Evolutionary conservation across 2,113 vertebrate species (phyloP), one percentile per base, ranked within the genome.

Genomic region (Carollia perspicillata): DNA sequence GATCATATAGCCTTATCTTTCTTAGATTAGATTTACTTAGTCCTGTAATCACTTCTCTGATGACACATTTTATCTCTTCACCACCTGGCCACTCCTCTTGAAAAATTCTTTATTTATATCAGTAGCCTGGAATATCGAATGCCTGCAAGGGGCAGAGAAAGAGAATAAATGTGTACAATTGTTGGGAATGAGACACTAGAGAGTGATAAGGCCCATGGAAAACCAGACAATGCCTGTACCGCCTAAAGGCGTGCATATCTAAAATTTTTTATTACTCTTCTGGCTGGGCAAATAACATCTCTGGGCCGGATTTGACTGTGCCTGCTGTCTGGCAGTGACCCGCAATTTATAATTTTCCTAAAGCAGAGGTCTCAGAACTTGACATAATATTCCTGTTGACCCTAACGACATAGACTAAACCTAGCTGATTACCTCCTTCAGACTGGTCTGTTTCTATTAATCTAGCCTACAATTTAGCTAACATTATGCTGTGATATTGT

Each of bases 111-210:
- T 84, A 74, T 60, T 89, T 63, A 13, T 23, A 44, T 86, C 30
- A 55, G 26, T 86, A 28, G 11, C 51, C 2, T 80, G 42, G 90
- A 94, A 93, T 94, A 63, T 63, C 49, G 79, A 84, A 75, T 69
- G 7, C 11, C 22, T 84, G 18, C 2, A 22, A 51, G 53, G 35
- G 11, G 0, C 42, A 40, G 12, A 20, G 23, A 65, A 44, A 69
- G 13, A 69, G 13, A 85, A 71, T 33, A 80, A 74, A 58, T 71
- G 17, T 47, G n/a, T 77, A 2, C 0, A 18, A 5, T 35, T 37
- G 2, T 10, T 71, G 51, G 5, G 11, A 44, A 79, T 40, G 35
- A 89, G n/a, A 83, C 13, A 35, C 6, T 35, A 42, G 68, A 35
- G 40, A 51, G 12, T 22, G 28, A 20, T 11, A 7, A 26, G 6